phyloP scores from a whole-genome alignment of 92 coral and sea anemone species.

The Epizoanthus scotinus region DNA sequence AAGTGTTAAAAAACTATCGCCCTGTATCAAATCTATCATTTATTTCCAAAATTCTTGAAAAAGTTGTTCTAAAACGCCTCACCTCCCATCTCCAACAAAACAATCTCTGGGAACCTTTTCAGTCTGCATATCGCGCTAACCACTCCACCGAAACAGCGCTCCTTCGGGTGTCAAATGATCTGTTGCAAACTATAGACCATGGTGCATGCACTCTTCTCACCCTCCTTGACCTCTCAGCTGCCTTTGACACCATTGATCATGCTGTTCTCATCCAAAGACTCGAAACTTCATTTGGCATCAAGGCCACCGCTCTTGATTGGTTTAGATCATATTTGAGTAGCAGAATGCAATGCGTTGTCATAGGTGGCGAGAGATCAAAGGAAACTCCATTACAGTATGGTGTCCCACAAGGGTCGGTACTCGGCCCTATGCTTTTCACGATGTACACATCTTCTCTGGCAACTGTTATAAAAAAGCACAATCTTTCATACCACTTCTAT shows the following conservation, averaged over 20 bases:
- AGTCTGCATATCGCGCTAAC: background rate
- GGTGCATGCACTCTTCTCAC: background rate
- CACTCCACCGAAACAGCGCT: background rate
- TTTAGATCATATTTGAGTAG: constrained; percentile 12
- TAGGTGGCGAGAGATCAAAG: background rate
- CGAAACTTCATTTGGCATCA: background rate
- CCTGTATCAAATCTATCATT: background rate
- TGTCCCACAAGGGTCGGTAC: constrained; percentile 35
- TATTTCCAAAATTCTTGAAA: constrained; percentile 2
- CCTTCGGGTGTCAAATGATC: background rate
- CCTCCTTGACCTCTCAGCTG: background rate
- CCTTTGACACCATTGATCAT: too few relatives aligned
- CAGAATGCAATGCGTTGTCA: constrained; percentile 15
- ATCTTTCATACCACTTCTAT: background rate
- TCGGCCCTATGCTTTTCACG: constrained; percentile 11
- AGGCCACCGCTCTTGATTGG: background rate
- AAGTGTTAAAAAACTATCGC: too few relatives aligned
- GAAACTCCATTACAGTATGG: background rate
- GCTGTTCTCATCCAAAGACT: too few relatives aligned
- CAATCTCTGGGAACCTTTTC: background rate
- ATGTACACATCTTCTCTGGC: constrained; percentile 3
- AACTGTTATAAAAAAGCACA: background rate
- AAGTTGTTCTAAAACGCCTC: too few relatives aligned
- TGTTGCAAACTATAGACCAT: background rate
- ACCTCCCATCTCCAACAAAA: background rate